These are phyloP conservation scores for Ectropis crepuscularia DNA, from an alignment of 2,888 invertebrate genomes.

Conservation along the genomic window DNA sequence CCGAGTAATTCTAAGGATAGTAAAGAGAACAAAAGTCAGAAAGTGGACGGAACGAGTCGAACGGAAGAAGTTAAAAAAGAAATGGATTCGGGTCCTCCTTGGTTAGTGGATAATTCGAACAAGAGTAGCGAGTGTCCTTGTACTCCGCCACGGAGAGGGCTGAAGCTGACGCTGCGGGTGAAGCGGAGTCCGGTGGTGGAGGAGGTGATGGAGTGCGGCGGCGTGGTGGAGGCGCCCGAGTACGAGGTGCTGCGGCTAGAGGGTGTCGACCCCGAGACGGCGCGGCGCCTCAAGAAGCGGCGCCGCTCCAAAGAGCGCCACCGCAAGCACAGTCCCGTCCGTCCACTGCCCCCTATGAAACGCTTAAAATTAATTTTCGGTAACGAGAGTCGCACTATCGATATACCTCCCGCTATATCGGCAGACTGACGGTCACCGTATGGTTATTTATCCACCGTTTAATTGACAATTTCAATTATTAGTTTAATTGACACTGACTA, in stretches of 20 bases:
- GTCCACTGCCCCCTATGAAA: conserved; percentile 90
- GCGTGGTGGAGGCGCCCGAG: conserved; percentile 90
- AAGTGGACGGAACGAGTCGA: conserved; percentile 66
- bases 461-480: conserved; percentile 71
- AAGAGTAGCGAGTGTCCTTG: conserved; percentile 80
- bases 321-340: conserved; percentile 81
- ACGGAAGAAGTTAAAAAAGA: conserved; percentile 74
- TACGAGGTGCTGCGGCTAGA: conserved; percentile 94
- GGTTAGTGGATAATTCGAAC: conserved; percentile 77
- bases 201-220: conserved; percentile 90
- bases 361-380: conserved; percentile 94
- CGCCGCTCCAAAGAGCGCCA: conserved; percentile 79
- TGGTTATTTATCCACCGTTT: conserved; percentile 81
- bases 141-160: conserved; percentile 85
- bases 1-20: conserved; percentile 76
- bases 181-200: conserved; percentile 94
- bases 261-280: conserved; percentile 87
- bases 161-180: conserved; percentile 93
- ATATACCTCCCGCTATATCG: conserved; percentile 91
- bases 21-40: conserved; percentile 71
- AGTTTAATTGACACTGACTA: conserved; percentile 83
- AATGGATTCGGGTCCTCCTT: conserved; percentile 69
- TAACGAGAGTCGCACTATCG: conserved; percentile 94
- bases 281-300: conserved; percentile 84
- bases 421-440: conserved; percentile 82